A percentile compares a stretch with the other conserved stretches of the same genome.
Evolutionary conservation across 2,113 vertebrate species (phyloP).

Genomic region (Corynorhinus townsendii): DNA sequence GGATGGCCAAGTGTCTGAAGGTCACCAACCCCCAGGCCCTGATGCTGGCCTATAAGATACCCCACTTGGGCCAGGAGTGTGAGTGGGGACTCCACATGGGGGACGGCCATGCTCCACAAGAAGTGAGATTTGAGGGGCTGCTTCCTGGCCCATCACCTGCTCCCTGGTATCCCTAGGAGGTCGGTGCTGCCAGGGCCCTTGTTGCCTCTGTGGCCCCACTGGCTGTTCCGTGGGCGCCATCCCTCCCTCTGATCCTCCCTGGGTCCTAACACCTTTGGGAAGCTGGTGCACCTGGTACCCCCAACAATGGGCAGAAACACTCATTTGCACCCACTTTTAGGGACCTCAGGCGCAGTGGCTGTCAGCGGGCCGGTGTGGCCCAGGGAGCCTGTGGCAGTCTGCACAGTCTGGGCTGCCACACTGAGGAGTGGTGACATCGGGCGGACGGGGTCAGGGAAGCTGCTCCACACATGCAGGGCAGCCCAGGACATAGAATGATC

Average conservation of each 20-base stretch:
- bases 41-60: conserved; percentile 83
- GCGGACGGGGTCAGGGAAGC: not conserved
- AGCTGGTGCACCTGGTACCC: not conserved
- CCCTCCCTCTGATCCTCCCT: not conserved
- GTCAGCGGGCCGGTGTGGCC: too few relatives aligned
- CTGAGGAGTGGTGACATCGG: not conserved
- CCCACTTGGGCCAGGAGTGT: conserved; percentile 69
- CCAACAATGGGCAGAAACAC: rapidly evolving
- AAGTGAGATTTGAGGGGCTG: not conserved
- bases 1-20: conserved; percentile 86
- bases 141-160: too few relatives aligned
- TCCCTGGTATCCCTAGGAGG: too few relatives aligned
- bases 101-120: too few relatives aligned
- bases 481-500: rapidly evolving
- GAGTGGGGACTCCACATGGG: not conserved
- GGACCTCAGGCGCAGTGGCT: not conserved
- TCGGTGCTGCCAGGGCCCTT: too few relatives aligned
- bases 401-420: too few relatives aligned
- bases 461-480: rapidly evolving
- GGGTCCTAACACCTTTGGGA: not conserved
- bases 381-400: conserved; percentile 58
- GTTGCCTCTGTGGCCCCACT: too few relatives aligned
- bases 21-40: conserved; percentile 79
- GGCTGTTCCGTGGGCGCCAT: too few relatives aligned
- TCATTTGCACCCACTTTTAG: not conserved